Evolutionary conservation across 2,797 vertebrate genomes (phyloP), one percentile per base, ranked within the genome.

Genomic region (Carcharodon carcharias): DNA sequence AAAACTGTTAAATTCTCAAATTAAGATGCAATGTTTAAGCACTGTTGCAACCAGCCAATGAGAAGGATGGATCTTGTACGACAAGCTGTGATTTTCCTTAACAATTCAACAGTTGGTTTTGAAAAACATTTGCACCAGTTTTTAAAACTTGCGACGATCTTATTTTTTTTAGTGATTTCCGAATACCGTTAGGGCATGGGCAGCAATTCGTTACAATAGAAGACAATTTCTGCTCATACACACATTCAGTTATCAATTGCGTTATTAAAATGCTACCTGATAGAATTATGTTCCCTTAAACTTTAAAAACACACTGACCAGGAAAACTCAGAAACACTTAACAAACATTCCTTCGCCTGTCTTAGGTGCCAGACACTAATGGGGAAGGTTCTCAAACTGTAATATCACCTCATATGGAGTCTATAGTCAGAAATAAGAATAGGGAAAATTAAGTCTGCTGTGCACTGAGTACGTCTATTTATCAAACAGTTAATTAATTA

Each of bases 41-140:
- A 85, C 82, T 93, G 21, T 67, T 93, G 40, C 31, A 45, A 93
- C 8, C 58, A 92, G 16, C 58, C 89, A 92, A 92, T 93, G n/a
- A 67, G 45, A 45, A 40, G n/a, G 61, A 45, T 23, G n/a, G 63
- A 67, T 93, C 63, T n/a, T 2, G 63, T 67, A 9, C 45, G n/a
- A 45, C 63, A 67, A 45, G 63, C 63, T 65, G 35, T 63, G 91
- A 93, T 93, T 40, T 93, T 21, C 91, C n/a, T 93, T 28, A 93
- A 93, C 26, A 45, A 93, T 23, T 93, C 91, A 93, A 93, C 91
- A 93, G 91, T 93, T 93, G 91, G 91, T 67, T 93, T 45, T 93
- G 18, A 26, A 8, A 26, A 35, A 67, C 45, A 67, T 14, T 16
- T 67, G 63, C 21, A 45, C 61, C 63, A 67, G n/a, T 93, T 93